A percentile compares a stretch with the other conserved stretches of the same genome.
phyloP scores from a whole-genome alignment of 2,888 invertebrate species.

The Hedychridium roseum region DNA sequence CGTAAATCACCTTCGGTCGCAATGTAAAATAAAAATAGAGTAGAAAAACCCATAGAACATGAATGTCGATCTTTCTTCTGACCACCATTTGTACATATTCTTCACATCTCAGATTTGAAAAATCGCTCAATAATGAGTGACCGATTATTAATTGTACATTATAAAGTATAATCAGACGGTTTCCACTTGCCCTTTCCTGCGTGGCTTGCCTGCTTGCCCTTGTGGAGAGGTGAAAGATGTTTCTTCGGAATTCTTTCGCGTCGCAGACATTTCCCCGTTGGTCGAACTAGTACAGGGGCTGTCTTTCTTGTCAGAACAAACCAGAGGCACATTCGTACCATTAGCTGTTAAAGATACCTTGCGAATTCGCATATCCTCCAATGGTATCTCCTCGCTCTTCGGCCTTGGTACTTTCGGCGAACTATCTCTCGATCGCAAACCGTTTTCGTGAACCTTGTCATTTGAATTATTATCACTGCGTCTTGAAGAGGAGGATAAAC shows the following conservation, averaged over 20 bases:
- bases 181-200: slow-evolving; percentile 69
- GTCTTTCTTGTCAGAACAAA: slow-evolving; percentile 34
- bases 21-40: no score
- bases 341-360: slow-evolving; percentile 54
- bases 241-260: slow-evolving; percentile 70
- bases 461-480: slow-evolving; percentile 34
- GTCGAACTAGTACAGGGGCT: slow-evolving; percentile 21
- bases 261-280: slow-evolving; percentile 27
- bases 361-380: slow-evolving; percentile 75
- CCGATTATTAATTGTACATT: no score
- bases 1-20: no score
- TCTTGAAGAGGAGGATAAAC: slow-evolving; percentile 32
- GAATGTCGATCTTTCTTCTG: no score
- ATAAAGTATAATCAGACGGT: slow-evolving; percentile 73
- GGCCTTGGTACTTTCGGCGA: slow-evolving; percentile 79
- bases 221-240: slow-evolving; percentile 79
- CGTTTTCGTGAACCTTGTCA: slow-evolving; percentile 45
- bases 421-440: slow-evolving; percentile 73
- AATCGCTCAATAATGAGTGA: no score
- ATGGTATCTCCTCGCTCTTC: slow-evolving; percentile 81
- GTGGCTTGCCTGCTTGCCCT: slow-evolving; percentile 65
- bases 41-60: no score
- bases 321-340: slow-evolving; percentile 22
- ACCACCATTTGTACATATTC: no score
- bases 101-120: no score